A percentile compares a stretch with the other conserved stretches of the same genome.
These are phyloP conservation scores for Tangara arthus DNA, from an alignment of 2,797 vertebrate species.

Conservation along the genomic window DNA sequence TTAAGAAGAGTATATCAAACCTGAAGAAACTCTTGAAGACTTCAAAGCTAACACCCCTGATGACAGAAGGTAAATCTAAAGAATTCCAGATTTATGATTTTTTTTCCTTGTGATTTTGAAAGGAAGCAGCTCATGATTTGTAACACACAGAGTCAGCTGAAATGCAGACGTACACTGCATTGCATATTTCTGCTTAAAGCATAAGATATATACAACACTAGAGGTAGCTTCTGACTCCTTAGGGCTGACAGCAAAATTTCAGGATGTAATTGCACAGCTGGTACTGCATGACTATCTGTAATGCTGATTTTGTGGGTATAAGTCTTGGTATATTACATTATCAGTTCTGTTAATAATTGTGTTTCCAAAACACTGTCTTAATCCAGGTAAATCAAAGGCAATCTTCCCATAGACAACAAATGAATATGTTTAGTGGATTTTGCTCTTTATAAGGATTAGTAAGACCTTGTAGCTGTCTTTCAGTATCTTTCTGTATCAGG, in stretches of 20 bases:
- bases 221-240: not conserved
- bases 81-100: not conserved
- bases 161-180: not conserved
- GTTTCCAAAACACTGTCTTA: not conserved
- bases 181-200: not conserved
- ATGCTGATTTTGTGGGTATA: not conserved
- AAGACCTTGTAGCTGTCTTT: not conserved
- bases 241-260: not conserved
- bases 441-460: not conserved
- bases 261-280: not conserved
- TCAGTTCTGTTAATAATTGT: not conserved
- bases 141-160: not conserved
- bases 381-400: not conserved
- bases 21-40: not conserved
- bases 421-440: not conserved
- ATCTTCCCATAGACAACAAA: not conserved
- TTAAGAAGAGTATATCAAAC: not conserved
- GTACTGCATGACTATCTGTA: not conserved
- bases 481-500: not conserved
- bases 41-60: slow-evolving; percentile 1
- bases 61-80: slow-evolving; percentile 16
- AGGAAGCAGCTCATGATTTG: not conserved
- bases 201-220: not conserved
- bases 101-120: not conserved
- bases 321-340: not conserved